phyloP scores from a whole-genome alignment of 2,888 invertebrate species.

The Pegoplata infirma region DNA sequence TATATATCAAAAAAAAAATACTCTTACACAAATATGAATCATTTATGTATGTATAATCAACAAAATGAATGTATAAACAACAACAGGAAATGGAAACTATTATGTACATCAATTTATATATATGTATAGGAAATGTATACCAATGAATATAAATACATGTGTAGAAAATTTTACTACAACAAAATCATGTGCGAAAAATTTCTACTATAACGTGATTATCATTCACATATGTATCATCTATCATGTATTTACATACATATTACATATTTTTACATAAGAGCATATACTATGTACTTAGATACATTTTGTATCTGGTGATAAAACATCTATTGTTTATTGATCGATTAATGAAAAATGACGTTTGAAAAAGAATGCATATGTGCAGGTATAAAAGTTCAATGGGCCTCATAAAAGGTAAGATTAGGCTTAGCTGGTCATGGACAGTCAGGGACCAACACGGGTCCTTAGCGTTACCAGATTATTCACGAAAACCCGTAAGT shows the following conservation, averaged over 20 bases:
- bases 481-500: too few species aligned
- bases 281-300: not conserved
- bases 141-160: not conserved
- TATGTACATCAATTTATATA: not conserved
- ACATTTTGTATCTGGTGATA: not conserved
- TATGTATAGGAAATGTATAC: too few species aligned
- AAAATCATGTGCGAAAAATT: conserved; percentile 19
- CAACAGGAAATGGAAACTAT: not conserved
- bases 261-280: too few species aligned
- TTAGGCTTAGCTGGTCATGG: too few species aligned
- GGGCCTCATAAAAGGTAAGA: too few species aligned
- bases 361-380: conserved; percentile 19
- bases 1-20: not conserved
- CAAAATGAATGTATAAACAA: not conserved
- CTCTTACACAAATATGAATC: not conserved
- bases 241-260: too few species aligned
- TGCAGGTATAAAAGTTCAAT: too few species aligned
- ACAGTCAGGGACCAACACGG: too few species aligned
- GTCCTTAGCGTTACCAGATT: too few species aligned
- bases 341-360: conserved; percentile 51
- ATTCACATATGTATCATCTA: too few species aligned
- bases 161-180: conserved; percentile 26
- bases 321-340: conserved; percentile 29
- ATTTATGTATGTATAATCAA: not conserved
- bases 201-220: conserved; percentile 20